Evolutionary conservation across 2,797 vertebrate genomes (phyloP).

Genomic region (Tadarida brasiliensis): DNA sequence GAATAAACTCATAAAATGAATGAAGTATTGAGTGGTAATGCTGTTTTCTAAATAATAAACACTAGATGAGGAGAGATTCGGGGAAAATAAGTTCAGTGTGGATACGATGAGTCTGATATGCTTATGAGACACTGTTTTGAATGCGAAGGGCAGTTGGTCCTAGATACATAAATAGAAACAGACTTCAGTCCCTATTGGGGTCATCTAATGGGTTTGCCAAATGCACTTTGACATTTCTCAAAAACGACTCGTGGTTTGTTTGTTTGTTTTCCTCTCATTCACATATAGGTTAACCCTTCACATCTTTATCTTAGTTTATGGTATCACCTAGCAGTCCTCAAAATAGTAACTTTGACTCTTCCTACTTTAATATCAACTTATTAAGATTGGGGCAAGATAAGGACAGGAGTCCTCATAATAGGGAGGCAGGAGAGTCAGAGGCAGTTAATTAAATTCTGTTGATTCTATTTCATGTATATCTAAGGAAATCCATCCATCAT

Average conservation of each 20-base stretch:
- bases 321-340: background rate
- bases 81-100: background rate
- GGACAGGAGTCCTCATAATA: background rate
- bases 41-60: conserved; percentile 25
- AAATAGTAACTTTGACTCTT: background rate
- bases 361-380: background rate
- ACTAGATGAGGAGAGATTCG: background rate
- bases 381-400: background rate
- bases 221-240: background rate
- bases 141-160: background rate
- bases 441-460: background rate
- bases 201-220: background rate
- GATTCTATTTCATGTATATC: background rate
- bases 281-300: background rate
- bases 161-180: background rate
- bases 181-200: background rate
- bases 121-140: background rate
- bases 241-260: background rate
- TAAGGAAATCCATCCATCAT: background rate
- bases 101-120: background rate
- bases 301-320: background rate
- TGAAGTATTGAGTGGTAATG: background rate
- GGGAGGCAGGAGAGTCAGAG: background rate
- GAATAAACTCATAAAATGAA: background rate
- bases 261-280: background rate